phyloP scores from a whole-genome alignment of 2,113 vertebrate species.

The Macaca mulatta region DNA sequence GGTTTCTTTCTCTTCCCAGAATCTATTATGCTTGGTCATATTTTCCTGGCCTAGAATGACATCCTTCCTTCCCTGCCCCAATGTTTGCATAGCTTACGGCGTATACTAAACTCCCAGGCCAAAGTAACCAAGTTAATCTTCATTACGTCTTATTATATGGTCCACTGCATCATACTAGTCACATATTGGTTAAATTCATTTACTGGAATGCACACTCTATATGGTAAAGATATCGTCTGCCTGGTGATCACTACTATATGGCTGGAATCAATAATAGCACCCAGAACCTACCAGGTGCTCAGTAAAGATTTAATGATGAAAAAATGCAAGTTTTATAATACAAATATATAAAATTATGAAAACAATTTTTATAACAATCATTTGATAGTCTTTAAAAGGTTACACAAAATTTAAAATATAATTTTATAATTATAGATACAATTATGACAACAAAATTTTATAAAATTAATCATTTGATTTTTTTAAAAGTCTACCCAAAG shows the following conservation, averaged over 20 bases:
- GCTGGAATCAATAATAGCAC: neutral
- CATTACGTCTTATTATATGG: neutral
- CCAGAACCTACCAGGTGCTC: neutral
- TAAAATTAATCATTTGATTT: neutral
- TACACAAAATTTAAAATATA: neutral
- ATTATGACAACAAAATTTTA: neutral
- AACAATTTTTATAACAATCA: neutral
- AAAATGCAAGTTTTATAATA: neutral
- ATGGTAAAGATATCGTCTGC: neutral
- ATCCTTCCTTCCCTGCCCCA: neutral
- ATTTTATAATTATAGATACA: neutral
- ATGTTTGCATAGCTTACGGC: neutral
- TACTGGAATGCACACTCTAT: neutral
- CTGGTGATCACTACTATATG: neutral
- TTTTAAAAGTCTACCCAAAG: neutral
- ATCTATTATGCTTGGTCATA: neutral
- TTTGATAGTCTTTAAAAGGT: neutral
- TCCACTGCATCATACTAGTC: neutral
- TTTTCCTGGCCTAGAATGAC: neutral
- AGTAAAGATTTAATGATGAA: neutral
- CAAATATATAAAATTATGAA: neutral
- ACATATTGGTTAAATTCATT: neutral
- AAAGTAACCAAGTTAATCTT: neutral
- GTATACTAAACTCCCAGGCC: neutral
- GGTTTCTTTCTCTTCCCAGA: neutral